phyloP scores from a whole-genome alignment of 2,888 invertebrate genomes.

The Temnothorax rugatulus region DNA sequence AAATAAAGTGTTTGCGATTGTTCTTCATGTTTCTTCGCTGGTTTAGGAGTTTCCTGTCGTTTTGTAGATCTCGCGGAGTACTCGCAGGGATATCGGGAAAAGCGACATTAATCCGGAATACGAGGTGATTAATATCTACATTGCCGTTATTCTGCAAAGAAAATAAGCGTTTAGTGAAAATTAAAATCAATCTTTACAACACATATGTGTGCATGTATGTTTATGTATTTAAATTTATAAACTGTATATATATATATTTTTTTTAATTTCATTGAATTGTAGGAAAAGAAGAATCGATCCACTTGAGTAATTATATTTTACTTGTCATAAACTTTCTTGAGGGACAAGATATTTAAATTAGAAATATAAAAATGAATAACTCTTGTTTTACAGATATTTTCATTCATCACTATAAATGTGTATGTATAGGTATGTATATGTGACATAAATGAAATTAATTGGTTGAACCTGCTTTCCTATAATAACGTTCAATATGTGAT shows the following conservation, averaged over 20 bases:
- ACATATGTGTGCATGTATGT: neutral
- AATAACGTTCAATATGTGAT: neutral
- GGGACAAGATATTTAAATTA: neutral
- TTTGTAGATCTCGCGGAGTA: neutral
- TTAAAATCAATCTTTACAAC: neutral
- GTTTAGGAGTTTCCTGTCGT: neutral
- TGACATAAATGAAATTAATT: neutral
- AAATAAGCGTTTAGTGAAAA: neutral
- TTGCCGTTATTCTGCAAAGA: neutral
- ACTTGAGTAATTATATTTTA: neutral
- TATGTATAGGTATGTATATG: no score
- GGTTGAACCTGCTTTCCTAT: neutral
- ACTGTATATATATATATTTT: neutral
- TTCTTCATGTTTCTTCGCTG: constrained; percentile 5
- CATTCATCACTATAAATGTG: neutral
- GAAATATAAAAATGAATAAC: neutral
- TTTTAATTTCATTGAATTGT: neutral
- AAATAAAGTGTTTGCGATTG: constrained; percentile 30
- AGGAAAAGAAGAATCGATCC: neutral
- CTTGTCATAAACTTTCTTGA: neutral
- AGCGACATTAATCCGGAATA: neutral
- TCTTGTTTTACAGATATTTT: neutral
- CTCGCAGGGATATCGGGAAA: neutral
- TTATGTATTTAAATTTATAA: neutral
- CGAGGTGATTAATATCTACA: neutral